phyloP scores from a whole-genome alignment of 1,140 invertebrate species.

The Brachionus paranguensis region DNA sequence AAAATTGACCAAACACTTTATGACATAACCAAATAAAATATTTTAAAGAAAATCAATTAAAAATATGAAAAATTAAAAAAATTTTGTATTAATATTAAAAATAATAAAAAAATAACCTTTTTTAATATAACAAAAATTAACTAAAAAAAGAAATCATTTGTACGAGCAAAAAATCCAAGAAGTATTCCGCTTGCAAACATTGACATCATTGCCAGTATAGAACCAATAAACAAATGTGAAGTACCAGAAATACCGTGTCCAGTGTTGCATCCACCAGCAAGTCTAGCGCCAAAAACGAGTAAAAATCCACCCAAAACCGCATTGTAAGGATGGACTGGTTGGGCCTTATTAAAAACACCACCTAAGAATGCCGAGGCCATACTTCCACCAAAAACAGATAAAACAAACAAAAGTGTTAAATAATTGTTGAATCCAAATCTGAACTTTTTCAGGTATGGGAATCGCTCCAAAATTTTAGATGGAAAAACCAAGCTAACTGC shows the following conservation, averaged over 20 bases:
- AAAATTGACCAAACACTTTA: no score
- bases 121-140: no score
- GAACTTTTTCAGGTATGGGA: background rate
- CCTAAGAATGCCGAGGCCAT: background rate
- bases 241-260: conserved; percentile 26
- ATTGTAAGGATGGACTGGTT: background rate
- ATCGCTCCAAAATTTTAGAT: background rate
- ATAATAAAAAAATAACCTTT: no score
- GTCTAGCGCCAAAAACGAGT: conserved; percentile 25
- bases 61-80: no score
- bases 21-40: no score
- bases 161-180: background rate
- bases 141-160: background rate
- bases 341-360: background rate
- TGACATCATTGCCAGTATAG: conserved; percentile 1
- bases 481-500: background rate
- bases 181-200: conserved; percentile 25
- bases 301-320: conserved; percentile 13
- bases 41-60: no score
- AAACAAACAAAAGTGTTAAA: background rate
- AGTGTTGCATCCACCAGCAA: conserved; percentile 22
- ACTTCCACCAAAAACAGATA: background rate
- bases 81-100: no score
- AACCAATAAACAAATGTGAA: conserved; percentile 1
- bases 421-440: background rate